These are phyloP conservation scores for Nymphalis polychloros DNA, from an alignment of 2,888 invertebrate species.

Conservation along the genomic window DNA sequence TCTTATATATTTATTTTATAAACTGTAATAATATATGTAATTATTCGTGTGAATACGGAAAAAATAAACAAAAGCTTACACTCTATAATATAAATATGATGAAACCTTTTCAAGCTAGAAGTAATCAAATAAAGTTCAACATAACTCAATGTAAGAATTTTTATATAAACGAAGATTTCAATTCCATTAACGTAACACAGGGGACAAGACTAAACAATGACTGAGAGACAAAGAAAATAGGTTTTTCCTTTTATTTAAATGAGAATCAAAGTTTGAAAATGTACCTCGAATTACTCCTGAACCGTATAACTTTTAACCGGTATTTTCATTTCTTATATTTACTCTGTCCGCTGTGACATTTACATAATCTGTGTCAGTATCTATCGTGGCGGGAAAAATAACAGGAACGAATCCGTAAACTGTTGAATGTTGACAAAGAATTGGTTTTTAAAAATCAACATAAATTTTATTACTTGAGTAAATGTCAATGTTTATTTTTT, in stretches of 20 bases:
- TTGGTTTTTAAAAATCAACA: too few species aligned
- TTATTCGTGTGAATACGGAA: too few species aligned
- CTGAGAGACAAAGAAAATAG: constrained; percentile 54
- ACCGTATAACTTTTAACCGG: constrained; percentile 53
- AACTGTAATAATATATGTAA: too few species aligned
- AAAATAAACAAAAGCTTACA: too few species aligned
- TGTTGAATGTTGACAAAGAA: too few species aligned
- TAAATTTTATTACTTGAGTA: too few species aligned
- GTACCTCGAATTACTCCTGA: constrained; percentile 40
- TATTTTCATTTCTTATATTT: constrained; percentile 47
- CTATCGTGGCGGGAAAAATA: constrained; percentile 9
- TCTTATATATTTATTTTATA: too few species aligned
- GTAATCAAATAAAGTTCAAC: constrained; percentile 28
- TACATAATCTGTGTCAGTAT: constrained; percentile 30
- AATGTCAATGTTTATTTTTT: too few species aligned
- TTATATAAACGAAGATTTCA: constrained; percentile 36
- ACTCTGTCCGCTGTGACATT: constrained; percentile 20
- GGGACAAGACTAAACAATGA: constrained; percentile 37
- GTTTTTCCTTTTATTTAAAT: constrained; percentile 76
- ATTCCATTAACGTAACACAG: constrained; percentile 35
- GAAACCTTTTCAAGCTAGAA: not conserved
- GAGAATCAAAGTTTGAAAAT: constrained; percentile 60
- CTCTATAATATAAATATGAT: too few species aligned
- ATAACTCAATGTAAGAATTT: constrained; percentile 31
- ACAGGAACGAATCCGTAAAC: too few species aligned